Percentiles rank a stretch among this genome's conserved stretches.
Conservation (phyloP, 2,113 vertebrate genomes). For the Paratilapia polleni region DNA sequence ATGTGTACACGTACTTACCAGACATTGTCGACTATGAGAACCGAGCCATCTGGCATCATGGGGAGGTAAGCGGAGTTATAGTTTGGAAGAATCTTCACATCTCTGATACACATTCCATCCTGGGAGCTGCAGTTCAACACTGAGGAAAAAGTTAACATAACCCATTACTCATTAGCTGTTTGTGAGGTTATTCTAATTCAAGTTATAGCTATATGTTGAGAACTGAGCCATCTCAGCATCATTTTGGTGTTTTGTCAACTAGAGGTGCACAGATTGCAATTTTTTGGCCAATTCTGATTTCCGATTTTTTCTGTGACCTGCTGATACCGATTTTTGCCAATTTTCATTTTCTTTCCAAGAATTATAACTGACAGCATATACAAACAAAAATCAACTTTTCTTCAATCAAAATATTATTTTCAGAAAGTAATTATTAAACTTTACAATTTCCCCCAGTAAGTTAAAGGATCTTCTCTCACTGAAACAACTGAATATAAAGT, state of each 20-base stretch:
- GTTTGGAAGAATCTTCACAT: slow-evolving; percentile 87
- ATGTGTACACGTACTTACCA: slow-evolving; percentile 76
- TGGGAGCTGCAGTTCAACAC: slow-evolving; percentile 88
- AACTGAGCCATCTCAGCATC: not conserved
- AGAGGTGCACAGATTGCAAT: not conserved
- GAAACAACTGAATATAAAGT: too few relatives aligned
- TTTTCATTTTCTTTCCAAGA: too few relatives aligned
- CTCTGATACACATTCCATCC: slow-evolving; percentile 85
- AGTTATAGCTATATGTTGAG: not conserved
- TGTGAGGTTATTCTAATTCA: not conserved
- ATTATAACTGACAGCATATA: too few relatives aligned
- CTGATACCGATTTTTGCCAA: too few relatives aligned
- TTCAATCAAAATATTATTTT: too few relatives aligned
- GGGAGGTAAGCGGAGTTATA: slow-evolving; percentile 90
- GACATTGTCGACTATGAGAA: slow-evolving; percentile 88
- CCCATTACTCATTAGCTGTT: not conserved
- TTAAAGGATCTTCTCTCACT: too few relatives aligned
- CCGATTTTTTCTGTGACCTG: accelerated
- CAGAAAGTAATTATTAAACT: too few relatives aligned
- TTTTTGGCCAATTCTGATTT: not conserved
- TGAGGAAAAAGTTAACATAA: slow-evolving; percentile 35
- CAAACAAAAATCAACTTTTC: too few relatives aligned
- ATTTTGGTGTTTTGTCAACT: not conserved
- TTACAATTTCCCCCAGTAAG: too few relatives aligned
- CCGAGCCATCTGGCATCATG: slow-evolving; percentile 91